Conservation (phyloP, 35 echinoderm and acorn worm species). For the Apostichopus californicus region DNA sequence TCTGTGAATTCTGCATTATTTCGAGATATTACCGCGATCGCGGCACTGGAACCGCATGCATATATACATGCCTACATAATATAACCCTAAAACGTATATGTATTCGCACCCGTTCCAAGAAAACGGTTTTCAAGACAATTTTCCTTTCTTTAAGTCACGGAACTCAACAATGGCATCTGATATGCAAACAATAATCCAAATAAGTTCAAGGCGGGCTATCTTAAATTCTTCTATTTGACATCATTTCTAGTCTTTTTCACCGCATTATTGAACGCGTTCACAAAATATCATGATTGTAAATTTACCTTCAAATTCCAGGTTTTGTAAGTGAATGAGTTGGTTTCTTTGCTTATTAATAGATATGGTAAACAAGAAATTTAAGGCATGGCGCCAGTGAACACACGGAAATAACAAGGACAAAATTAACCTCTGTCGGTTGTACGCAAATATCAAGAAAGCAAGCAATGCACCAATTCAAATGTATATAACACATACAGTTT, state of each 20-base stretch:
- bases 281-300: constrained; percentile 12
- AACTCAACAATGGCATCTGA: neutral
- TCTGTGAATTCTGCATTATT: too few relatives aligned
- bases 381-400: neutral
- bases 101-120: neutral
- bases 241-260: neutral
- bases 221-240: neutral
- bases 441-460: too few relatives aligned
- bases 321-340: neutral
- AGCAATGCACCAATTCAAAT: too few relatives aligned
- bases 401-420: neutral
- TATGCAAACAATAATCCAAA: neutral
- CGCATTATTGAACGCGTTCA: neutral
- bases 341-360: neutral
- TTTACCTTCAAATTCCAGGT: constrained; percentile 20
- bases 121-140: neutral
- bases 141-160: constrained; percentile 27
- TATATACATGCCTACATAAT: too few relatives aligned
- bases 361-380: neutral
- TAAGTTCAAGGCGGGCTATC: neutral
- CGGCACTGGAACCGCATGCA: too few relatives aligned
- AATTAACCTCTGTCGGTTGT: too few relatives aligned
- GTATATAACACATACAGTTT: too few relatives aligned
- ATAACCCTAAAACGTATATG: too few relatives aligned
- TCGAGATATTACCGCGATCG: too few relatives aligned